Evolutionary conservation across 2,113 vertebrate species (phyloP).

Genomic region (Bettongia penicillata): DNA sequence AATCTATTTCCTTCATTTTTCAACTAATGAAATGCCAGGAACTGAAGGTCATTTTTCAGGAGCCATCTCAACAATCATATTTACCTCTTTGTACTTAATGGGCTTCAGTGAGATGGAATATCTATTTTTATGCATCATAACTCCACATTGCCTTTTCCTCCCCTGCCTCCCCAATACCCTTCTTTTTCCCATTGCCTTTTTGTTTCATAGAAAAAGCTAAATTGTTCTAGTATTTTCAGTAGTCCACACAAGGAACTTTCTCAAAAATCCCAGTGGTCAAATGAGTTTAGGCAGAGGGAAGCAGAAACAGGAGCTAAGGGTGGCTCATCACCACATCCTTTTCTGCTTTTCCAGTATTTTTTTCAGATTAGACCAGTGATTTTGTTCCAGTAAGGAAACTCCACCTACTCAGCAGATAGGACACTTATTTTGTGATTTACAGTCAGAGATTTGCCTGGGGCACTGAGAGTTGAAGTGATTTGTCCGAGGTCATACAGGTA

Average conservation of each 20-base stretch:
- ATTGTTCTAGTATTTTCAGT: not conserved
- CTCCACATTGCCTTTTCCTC: not conserved
- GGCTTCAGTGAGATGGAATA: not conserved
- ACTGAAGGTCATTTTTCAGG: not conserved
- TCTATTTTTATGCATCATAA: not conserved
- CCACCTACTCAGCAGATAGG: not conserved
- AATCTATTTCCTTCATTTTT: not conserved
- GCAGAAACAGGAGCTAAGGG: not conserved
- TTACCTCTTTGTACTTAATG: not conserved
- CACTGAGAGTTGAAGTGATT: no score
- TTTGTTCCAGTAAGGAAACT: not conserved
- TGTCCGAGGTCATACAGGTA: no score
- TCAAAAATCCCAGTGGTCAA: not conserved
- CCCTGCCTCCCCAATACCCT: not conserved
- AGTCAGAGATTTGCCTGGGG: no score
- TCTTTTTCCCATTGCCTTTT: not conserved
- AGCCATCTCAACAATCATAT: not conserved
- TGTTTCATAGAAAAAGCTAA: slow-evolving; percentile 1
- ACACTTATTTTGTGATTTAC: not conserved
- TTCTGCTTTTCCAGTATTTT: not conserved
- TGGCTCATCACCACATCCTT: not conserved
- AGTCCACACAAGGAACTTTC: slow-evolving; percentile 6
- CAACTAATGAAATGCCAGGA: not conserved
- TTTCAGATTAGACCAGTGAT: not conserved
- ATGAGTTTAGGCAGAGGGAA: not conserved